Evolutionary conservation across 2,888 invertebrate species (phyloP), one percentile per base, ranked within the genome.

Genomic region (Thysanoteuthis rhombus): DNA sequence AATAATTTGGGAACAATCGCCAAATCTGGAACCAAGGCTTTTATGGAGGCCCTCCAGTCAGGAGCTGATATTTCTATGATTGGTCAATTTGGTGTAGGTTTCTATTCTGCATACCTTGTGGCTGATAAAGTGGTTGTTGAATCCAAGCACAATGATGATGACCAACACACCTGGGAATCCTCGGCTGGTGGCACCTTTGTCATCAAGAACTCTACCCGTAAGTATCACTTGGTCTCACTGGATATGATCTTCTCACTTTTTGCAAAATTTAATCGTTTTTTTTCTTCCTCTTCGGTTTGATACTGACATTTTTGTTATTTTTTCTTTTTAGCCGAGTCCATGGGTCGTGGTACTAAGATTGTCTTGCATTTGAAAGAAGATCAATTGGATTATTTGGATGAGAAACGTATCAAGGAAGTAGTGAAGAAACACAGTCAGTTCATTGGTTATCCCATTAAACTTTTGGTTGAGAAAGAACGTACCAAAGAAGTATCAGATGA

Each of bases 61-160:
- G 99, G 99, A 95, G 99, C 99, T 94, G 99, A 99, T 96, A 99
- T 99, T 96, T 99, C 99, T 96, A 99, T 99, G 99, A 99, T 99
- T 97, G 99, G 99, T 97, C 99, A 99, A 97, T 99, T 99, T 97
- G 99, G 99, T 98, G 99, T 99, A 95, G 99, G 99, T 97, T 99
- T 99, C 98, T 99, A 99, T 97, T 99, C 99, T 0, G 99, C 99
- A 92, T 99, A 99, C 97, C 97, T 99, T 95, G 98, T 99, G 93
- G 99, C 99, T 89, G 99, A 99, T 97, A 98, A 94, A 94, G 96
- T 96, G 19, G 98, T 98, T 0, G 99, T 99, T 0, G 98, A 98
- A 95, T 99, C 99, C 0, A 99, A 99, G 97, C 98, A 99, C 98
- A 99, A 99, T 96, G 99, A 99, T 97, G 99, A 99, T 96, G 99